These are phyloP conservation scores for Danaus plexippus DNA, from an alignment of 1,140 invertebrate genomes.

Conservation along the genomic window DNA sequence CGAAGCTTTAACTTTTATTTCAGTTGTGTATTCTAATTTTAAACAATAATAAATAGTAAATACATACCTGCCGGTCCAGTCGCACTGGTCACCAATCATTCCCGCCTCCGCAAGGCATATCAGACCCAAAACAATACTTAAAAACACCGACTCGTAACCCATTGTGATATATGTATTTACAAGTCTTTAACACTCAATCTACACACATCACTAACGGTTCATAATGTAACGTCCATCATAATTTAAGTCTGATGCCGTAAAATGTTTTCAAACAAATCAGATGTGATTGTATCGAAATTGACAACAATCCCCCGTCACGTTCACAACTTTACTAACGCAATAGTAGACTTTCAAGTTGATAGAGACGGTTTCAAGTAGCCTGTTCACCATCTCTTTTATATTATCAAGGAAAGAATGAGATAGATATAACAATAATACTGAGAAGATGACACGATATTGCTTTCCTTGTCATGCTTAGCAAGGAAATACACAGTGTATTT, in stretches of 20 bases:
- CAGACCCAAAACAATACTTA: constrained; percentile 57
- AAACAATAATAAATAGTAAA: constrained; percentile 14
- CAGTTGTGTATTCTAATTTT: background rate
- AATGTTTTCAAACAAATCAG: constrained; percentile 42
- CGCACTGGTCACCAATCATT: constrained; percentile 73
- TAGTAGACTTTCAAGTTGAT: constrained; percentile 12
- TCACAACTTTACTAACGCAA: constrained; percentile 39
- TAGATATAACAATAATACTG: constrained; percentile 29
- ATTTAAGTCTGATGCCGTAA: constrained; percentile 31
- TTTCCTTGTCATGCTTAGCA: constrained; percentile 20
- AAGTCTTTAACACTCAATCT: constrained; percentile 18
- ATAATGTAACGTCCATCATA: constrained; percentile 26
- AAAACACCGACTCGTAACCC: constrained; percentile 44
- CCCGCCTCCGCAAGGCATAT: constrained; percentile 61
- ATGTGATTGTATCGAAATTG: constrained; percentile 6
- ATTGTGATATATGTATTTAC: constrained; percentile 32
- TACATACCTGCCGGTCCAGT: constrained; percentile 74
- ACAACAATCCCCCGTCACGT: constrained; percentile 19
- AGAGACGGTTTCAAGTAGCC: constrained; percentile 17
- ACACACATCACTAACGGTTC: constrained; percentile 37
- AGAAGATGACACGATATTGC: constrained; percentile 20
- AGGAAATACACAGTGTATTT: constrained; percentile 13
- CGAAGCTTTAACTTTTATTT: too few species aligned
- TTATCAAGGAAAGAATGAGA: constrained; percentile 32
- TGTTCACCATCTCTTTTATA: constrained; percentile 8